These are phyloP conservation scores for Caenorhabditis macrosperma DNA, from an alignment of 2,888 invertebrate species.

Conservation along the genomic window DNA sequence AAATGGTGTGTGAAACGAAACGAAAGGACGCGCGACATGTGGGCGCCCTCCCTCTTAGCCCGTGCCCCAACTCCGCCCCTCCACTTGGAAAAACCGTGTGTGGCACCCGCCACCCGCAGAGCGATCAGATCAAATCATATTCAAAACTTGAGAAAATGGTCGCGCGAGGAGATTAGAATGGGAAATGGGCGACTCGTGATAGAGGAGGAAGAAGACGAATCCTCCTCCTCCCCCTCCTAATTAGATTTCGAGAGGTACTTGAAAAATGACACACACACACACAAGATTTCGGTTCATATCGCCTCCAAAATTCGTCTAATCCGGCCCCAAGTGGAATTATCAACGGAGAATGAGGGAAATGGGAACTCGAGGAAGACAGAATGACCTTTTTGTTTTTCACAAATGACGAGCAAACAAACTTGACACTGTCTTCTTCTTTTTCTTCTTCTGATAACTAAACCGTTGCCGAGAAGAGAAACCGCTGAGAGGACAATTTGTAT, in stretches of 20 bases:
- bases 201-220: background rate
- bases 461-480: too few relatives aligned
- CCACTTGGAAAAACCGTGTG: slow-evolving; percentile 8
- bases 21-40: slow-evolving; percentile 35
- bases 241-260: slow-evolving; percentile 37
- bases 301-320: background rate
- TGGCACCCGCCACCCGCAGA: background rate
- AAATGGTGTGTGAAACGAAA: slow-evolving; percentile 39
- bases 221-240: slow-evolving; percentile 5
- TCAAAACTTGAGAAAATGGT: background rate
- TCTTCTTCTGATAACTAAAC: background rate
- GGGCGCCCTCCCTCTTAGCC: slow-evolving; percentile 25
- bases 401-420: background rate
- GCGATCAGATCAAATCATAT: slow-evolving; percentile 19
- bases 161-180: background rate
- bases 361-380: background rate
- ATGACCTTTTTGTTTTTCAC: background rate
- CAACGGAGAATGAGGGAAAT: background rate
- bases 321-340: slow-evolving; percentile 1
- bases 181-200: background rate
- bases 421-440: background rate
- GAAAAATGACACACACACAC: slow-evolving; percentile 39
- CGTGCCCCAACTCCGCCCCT: background rate
- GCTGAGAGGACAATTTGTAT: background rate
- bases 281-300: slow-evolving; percentile 17